Evolutionary conservation across 2,113 vertebrate genomes (phyloP), one percentile per base, ranked within the genome.

Genomic region (Rhadina sibilatrix): DNA sequence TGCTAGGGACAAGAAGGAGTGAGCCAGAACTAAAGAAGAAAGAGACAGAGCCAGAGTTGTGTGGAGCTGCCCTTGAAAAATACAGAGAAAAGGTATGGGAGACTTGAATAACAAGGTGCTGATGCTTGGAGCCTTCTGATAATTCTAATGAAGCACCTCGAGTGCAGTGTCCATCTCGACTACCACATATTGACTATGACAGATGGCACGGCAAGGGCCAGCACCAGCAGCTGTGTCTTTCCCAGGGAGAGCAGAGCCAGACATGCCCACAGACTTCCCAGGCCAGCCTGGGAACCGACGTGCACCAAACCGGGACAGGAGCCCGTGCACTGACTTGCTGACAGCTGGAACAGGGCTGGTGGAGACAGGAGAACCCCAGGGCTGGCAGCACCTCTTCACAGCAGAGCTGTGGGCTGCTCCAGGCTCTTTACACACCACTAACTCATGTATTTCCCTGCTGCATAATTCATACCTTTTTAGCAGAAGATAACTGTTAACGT

Each of bases 381-480:
- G 83, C 24, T 72, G 24, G 4, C 3, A 1, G 40, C 42, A 53
- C 72, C 81, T 57, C 80, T 1, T 15, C 83, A 25, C 27, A 25
- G 33, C 3, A 7, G 40, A n/a, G 72, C 70, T 6, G 10, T 42
- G 33, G 70, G 57, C 38, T 15, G 11, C 64, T 31, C 76, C 6
- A 4, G 50, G 28, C 10, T 27, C 35, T 40, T 77, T n/a, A 15
- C 70, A 38, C 30, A 3, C 53, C 77, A 12, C 27, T 76, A 81
- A 25, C 85, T 54, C 28, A 14, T 37, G 66, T 25, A 11, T 70
- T 81, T 56, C 78, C 52, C 46, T 68, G 59, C 47, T 95, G 85
- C 89, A 49, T 83, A 91, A 93, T 83, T 90, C 84, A 83, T 59
- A 37, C 59, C 52, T 61, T 93, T 79, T 75, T 61, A 96, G 87